Percentiles rank a stretch among this genome's conserved stretches.
These are phyloP conservation scores for Portevinia maculata DNA, from an alignment of 2,888 invertebrate genomes.

Conservation along the genomic window DNA sequence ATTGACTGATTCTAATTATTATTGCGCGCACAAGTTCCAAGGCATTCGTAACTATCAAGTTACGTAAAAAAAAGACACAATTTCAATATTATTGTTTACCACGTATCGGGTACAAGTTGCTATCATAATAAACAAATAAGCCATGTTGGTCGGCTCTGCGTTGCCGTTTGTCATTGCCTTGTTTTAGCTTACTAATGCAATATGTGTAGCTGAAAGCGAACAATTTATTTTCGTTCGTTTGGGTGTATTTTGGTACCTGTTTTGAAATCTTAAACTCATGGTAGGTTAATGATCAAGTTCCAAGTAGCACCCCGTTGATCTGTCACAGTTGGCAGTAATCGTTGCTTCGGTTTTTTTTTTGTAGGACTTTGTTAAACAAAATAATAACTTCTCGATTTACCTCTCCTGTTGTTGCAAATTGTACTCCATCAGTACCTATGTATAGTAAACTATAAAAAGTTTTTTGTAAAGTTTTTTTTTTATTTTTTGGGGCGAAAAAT, in stretches of 20 bases:
- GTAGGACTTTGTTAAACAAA: not conserved
- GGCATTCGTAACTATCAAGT: slow-evolving; percentile 15
- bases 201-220: not conserved
- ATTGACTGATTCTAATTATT: not conserved
- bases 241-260: slow-evolving; percentile 17
- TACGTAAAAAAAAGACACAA: slow-evolving; percentile 52
- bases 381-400: slow-evolving; percentile 34
- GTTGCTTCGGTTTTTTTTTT: not conserved
- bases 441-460: too few relatives aligned
- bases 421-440: not conserved
- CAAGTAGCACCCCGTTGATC: slow-evolving; percentile 45
- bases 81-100: slow-evolving; percentile 50
- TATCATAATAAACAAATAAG: slow-evolving; percentile 29
- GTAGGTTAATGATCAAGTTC: slow-evolving; percentile 57
- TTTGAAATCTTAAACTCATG: slow-evolving; percentile 40
- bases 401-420: not conserved
- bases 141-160: not conserved
- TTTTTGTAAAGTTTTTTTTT: slow-evolving; percentile 21
- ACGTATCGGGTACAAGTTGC: slow-evolving; percentile 41
- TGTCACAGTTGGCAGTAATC: slow-evolving; percentile 37
- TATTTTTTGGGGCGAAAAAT: slow-evolving; percentile 16
- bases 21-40: not conserved
- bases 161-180: not conserved
- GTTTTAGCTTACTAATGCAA: not conserved
- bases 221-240: slow-evolving; percentile 14